Percentiles rank a stretch among this genome's conserved stretches.
phyloP scores from a whole-genome alignment of 2,888 invertebrate genomes.

The Oscheius onirici region DNA sequence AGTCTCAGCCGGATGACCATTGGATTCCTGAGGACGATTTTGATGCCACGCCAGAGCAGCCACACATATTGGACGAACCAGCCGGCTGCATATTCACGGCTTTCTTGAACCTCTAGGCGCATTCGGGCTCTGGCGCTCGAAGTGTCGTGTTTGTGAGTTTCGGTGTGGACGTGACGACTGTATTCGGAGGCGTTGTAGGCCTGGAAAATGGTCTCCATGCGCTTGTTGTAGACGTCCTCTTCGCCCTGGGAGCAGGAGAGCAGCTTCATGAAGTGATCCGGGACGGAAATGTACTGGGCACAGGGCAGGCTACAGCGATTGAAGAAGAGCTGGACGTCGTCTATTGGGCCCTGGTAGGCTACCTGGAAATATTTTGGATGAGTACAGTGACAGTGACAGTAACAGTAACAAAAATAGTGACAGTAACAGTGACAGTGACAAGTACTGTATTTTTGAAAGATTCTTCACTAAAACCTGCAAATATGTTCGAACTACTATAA shows the following conservation, averaged over 20 bases:
- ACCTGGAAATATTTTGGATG: constrained; percentile 35
- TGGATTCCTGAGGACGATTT: constrained; percentile 87
- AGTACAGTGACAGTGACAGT: constrained; percentile 48
- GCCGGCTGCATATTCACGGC: constrained; percentile 80
- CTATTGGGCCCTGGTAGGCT: constrained; percentile 55
- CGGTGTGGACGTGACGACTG: not conserved
- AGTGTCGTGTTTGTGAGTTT: not conserved
- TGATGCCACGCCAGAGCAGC: constrained; percentile 90
- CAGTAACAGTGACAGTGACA: too few relatives aligned
- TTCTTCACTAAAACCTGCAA: too few relatives aligned
- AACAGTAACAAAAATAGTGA: constrained; percentile 30
- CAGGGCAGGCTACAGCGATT: constrained; percentile 35
- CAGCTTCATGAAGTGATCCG: constrained; percentile 71
- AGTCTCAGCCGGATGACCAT: constrained; percentile 87
- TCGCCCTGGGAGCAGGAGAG: constrained; percentile 44
- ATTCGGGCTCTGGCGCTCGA: constrained; percentile 13
- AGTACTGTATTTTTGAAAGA: too few relatives aligned
- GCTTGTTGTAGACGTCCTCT: constrained; percentile 37
- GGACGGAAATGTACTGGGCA: constrained; percentile 57
- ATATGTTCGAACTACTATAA: too few relatives aligned
- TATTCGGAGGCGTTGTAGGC: not conserved
- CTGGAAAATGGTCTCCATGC: constrained; percentile 31
- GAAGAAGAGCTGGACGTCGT: constrained; percentile 29
- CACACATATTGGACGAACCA: constrained; percentile 89
- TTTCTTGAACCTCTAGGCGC: not conserved